Base-by-base conservation (phyloP, 2,888 invertebrate genomes). In the Aporophyla lueneburgensis region DNA sequence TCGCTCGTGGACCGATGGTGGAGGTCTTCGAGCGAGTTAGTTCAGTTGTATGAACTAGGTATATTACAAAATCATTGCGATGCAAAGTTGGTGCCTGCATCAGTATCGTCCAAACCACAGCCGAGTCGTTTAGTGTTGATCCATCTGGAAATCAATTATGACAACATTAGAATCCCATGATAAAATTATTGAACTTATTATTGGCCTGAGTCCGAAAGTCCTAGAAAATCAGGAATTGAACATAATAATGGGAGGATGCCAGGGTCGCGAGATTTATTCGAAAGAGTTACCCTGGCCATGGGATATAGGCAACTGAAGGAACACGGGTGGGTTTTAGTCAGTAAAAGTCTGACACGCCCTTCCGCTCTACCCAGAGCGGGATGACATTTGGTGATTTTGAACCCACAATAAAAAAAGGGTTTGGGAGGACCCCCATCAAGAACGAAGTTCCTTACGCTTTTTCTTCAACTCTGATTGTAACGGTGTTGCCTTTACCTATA, bases 51-150 rank as follows among this genome's bases (percentile, higher is more conserved):
- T 86, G 88, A 89, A 90, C 88, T 84, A 86, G 85, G 82, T 87
- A 86, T 88, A 84, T 87, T 89, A 89, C 85, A 90, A 90, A 90
- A 89, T 89, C 81, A 83, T 87, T 85, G 83, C 86, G 90, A 92
- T 89, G 92, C 91, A 86, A 81, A 82, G 92, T 87, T 92, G 91
- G 83, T 87, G 87, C 87, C 88, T 86, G 92, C 90, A 91, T 91
- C 90, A 83, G 70, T 81, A 84, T 87, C 81, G 81, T 90, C 86
- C 88, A 83, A 88, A 88, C 81, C 88, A 83, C 83, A 83, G 83
- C 81, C 81, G 87, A 86, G 88, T 89, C 89, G 86, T 91, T 94
- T 96, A 96, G 89, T 96, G 96, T 89, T 96, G 96, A 91, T 96
- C 96, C 96, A 96, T 96, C 96, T 96, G 94, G 74, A 93, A 94